A percentile compares a stretch with the other conserved stretches of the same genome.
phyloP scores from a whole-genome alignment of 2,797 vertebrate genomes.

The Sebastes paucispinis region DNA sequence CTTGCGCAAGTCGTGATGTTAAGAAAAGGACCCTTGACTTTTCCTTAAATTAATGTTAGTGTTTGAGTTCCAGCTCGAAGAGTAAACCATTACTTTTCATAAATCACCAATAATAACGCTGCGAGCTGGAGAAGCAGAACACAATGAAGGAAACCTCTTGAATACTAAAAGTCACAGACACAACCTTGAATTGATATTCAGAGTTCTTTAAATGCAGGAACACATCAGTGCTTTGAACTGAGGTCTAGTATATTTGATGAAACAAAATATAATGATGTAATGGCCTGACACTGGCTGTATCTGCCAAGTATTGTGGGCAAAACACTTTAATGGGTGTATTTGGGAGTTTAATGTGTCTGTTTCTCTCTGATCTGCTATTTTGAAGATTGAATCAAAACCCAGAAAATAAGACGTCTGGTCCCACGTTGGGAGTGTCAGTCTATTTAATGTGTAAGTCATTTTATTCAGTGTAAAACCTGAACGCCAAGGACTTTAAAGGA shows the following conservation, averaged over 20 bases:
- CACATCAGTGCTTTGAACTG: background rate
- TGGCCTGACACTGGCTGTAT: background rate
- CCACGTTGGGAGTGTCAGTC: background rate
- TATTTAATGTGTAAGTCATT: background rate
- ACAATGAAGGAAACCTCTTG: background rate
- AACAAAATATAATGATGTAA: constrained; percentile 22
- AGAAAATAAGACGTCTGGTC: background rate
- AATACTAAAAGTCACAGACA: constrained; percentile 6
- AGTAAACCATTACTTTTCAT: constrained; percentile 10
- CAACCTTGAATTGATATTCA: constrained; percentile 38
- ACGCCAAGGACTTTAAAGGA: background rate
- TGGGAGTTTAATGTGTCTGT: background rate
- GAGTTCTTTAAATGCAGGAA: background rate
- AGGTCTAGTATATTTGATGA: background rate
- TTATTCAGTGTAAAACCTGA: background rate
- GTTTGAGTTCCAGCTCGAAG: background rate
- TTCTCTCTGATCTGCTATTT: background rate
- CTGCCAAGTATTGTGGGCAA: background rate
- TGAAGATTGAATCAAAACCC: background rate
- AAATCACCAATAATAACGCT: background rate
- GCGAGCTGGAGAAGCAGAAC: background rate
- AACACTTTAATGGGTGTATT: background rate
- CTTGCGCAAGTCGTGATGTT: background rate
- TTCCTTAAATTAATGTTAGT: constrained; percentile 8
- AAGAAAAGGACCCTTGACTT: background rate